Conservation (phyloP, 2,888 invertebrate species). For the Melanargia galathea region DNA sequence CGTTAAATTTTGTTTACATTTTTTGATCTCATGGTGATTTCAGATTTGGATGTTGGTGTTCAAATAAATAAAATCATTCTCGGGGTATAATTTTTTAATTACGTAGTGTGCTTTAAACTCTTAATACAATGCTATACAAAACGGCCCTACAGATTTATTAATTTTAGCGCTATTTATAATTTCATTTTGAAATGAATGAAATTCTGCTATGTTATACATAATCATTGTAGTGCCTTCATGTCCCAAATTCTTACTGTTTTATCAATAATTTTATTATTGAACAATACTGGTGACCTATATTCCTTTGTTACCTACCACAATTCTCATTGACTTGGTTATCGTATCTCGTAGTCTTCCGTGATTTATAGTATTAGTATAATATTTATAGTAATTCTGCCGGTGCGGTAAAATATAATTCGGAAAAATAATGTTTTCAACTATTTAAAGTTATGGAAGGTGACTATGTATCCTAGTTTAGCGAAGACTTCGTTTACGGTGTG, state of each 20-base stretch:
- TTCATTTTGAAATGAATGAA: too few relatives aligned
- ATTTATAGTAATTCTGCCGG: not conserved
- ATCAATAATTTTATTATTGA: slow-evolving; percentile 29
- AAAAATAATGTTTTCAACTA: not conserved
- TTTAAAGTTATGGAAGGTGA: slow-evolving; percentile 8
- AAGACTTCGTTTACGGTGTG: not conserved
- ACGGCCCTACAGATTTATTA: not conserved
- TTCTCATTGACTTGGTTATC: not conserved
- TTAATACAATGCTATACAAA: not conserved
- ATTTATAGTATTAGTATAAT: not conserved
- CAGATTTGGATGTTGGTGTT: too few relatives aligned
- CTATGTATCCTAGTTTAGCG: slow-evolving; percentile 1
- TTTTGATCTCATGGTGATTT: not conserved
- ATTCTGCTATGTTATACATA: too few relatives aligned
- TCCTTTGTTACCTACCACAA: not conserved
- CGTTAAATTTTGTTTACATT: not conserved
- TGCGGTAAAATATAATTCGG: not conserved
- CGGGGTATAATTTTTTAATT: too few relatives aligned
- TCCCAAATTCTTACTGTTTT: slow-evolving; percentile 24
- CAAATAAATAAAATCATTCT: too few relatives aligned
- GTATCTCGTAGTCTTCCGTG: not conserved
- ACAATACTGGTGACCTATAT: slow-evolving; percentile 27
- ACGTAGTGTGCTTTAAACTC: not conserved
- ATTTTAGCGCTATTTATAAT: not conserved
- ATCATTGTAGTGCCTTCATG: not conserved